Evolutionary conservation across 2,113 vertebrate genomes (phyloP).

Genomic region (Microcebus lehilahytsara): DNA sequence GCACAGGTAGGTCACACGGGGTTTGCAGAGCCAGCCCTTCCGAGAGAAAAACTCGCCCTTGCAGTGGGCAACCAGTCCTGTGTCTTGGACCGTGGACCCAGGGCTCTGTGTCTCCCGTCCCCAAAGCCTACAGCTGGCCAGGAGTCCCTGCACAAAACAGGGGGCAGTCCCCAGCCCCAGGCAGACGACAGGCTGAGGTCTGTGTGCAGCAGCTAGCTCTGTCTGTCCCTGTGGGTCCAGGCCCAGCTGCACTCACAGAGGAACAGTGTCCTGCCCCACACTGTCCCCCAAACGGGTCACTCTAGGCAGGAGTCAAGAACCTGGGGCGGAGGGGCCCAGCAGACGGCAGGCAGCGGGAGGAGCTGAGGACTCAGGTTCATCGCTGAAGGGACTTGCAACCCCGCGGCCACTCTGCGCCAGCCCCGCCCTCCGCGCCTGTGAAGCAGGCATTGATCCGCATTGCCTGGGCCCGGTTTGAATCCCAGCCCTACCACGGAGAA

Average conservation of each 20-base stretch:
- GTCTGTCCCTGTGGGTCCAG: not conserved
- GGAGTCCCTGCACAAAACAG: no score
- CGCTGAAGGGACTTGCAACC: not conserved
- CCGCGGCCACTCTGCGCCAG: not conserved
- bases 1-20: not conserved
- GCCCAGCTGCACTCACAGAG: not conserved
- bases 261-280: not conserved
- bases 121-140: not conserved
- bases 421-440: not conserved
- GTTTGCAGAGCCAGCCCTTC: not conserved
- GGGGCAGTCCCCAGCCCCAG: not conserved
- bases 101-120: not conserved
- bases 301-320: not conserved
- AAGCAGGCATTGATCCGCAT: accelerated
- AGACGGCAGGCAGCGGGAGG: not conserved
- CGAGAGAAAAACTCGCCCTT: not conserved
- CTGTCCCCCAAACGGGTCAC: no score
- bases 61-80: not conserved
- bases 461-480: not conserved
- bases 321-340: not conserved
- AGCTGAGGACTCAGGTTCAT: not conserved
- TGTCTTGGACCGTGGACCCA: not conserved
- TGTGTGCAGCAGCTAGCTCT: not conserved
- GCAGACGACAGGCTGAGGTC: not conserved
- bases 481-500: not conserved